Evolutionary conservation across 2,888 invertebrate genomes (phyloP).

Genomic region (Thecophora atra): DNA sequence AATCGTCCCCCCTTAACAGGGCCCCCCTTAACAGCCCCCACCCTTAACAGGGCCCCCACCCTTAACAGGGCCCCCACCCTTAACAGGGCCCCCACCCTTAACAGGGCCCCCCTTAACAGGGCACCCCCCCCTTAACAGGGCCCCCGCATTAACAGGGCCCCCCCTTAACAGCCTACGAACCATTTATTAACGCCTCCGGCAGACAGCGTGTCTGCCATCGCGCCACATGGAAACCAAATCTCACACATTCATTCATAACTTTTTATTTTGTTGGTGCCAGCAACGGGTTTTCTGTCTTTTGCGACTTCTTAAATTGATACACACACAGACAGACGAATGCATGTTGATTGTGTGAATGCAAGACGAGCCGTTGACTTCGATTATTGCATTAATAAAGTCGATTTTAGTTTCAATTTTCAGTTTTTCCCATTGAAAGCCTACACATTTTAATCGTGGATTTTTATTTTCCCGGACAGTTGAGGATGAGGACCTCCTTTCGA

Average conservation of each 20-base stretch:
- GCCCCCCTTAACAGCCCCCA: too few species aligned
- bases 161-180: too few species aligned
- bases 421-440: slow-evolving; percentile 13
- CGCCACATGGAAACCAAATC: slow-evolving; percentile 2
- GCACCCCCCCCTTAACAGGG: too few species aligned
- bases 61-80: too few species aligned
- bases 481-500: too few species aligned
- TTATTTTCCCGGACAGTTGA: too few species aligned
- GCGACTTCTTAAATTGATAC: slow-evolving; percentile 19
- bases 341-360: slow-evolving; percentile 8
- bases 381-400: not conserved
- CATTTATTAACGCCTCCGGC: slow-evolving; percentile 34
- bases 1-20: too few species aligned
- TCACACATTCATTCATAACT: not conserved
- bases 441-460: slow-evolving; percentile 15
- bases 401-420: slow-evolving; percentile 6
- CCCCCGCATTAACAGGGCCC: too few species aligned
- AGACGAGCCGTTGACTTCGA: not conserved
- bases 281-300: slow-evolving; percentile 26
- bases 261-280: not conserved
- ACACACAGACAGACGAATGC: too few species aligned
- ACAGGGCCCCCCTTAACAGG: too few species aligned
- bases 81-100: too few species aligned
- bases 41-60: too few species aligned
- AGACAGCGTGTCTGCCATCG: slow-evolving; percentile 28